phyloP scores from a whole-genome alignment of 2,113 vertebrate species.

The Salvator merianae region DNA sequence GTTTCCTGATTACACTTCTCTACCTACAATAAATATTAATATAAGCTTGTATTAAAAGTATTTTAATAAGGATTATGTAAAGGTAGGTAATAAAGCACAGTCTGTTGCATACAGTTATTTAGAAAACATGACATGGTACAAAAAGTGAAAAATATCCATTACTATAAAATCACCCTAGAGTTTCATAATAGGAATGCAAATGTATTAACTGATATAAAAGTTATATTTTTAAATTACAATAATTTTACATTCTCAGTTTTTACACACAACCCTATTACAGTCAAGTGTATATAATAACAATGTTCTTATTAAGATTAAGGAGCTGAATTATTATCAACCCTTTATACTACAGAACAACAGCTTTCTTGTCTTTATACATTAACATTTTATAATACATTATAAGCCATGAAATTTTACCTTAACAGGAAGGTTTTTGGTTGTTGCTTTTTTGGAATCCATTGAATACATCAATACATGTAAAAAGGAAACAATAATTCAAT shows the following conservation, averaged over 20 bases:
- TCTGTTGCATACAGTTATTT: conserved; percentile 64
- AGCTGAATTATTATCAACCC: conserved; percentile 68
- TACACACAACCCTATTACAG: conserved; percentile 70
- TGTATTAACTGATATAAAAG: conserved; percentile 70
- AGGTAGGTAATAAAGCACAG: conserved; percentile 57
- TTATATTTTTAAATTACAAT: conserved; percentile 75
- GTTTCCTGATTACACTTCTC: conserved; percentile 62
- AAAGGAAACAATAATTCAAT: conserved; percentile 46
- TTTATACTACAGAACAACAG: conserved; percentile 59
- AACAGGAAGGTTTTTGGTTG: conserved; percentile 22
- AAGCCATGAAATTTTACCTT: conserved; percentile 36
- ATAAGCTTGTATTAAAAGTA: conserved; percentile 58
- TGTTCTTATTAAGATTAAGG: conserved; percentile 75
- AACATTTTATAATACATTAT: conserved; percentile 38
- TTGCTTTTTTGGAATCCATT: conserved; percentile 15
- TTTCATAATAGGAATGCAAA: conserved; percentile 70
- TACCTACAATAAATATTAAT: conserved; percentile 65
- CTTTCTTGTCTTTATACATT: conserved; percentile 56
- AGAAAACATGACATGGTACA: conserved; percentile 74
- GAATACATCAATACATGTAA: conserved; percentile 59
- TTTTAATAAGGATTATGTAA: conserved; percentile 63
- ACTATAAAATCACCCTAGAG: conserved; percentile 76
- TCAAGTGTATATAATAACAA: conserved; percentile 70
- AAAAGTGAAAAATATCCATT: conserved; percentile 76
- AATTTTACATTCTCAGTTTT: conserved; percentile 67